phyloP scores from a whole-genome alignment of 1,140 invertebrate species.

The Bombus pyrosoma region DNA sequence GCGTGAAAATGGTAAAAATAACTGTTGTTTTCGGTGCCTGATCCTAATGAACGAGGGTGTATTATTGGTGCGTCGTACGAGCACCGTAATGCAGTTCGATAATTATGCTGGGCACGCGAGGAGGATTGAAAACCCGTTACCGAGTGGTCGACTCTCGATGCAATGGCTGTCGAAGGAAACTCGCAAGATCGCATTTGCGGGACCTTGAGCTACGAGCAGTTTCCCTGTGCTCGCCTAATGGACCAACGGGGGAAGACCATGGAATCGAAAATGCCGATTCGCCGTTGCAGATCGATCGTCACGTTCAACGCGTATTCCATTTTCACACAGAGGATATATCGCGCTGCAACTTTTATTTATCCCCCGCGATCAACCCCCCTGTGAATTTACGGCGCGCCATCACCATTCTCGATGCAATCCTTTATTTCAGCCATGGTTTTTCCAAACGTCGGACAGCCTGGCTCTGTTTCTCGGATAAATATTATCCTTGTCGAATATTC shows the following conservation, averaged over 20 bases:
- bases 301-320: conserved; percentile 5
- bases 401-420: neutral
- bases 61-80: no score
- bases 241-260: neutral
- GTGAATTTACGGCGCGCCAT: conserved; percentile 8
- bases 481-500: conserved; percentile 27
- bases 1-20: no score
- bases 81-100: no score
- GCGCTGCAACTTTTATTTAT: neutral
- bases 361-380: neutral
- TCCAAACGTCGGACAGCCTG: neutral
- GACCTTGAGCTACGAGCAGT: conserved; percentile 12
- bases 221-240: conserved; percentile 7
- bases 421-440: conserved; percentile 20
- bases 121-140: conserved; percentile 71
- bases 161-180: no score
- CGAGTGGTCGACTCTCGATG: conserved; percentile 28
- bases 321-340: neutral
- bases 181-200: neutral
- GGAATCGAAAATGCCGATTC: neutral
- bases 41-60: no score
- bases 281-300: conserved; percentile 2
- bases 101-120: no score
- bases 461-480: conserved; percentile 21
- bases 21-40: no score